phyloP scores from a whole-genome alignment of 2,797 vertebrate species.

The Premnoplex brunnescens region DNA sequence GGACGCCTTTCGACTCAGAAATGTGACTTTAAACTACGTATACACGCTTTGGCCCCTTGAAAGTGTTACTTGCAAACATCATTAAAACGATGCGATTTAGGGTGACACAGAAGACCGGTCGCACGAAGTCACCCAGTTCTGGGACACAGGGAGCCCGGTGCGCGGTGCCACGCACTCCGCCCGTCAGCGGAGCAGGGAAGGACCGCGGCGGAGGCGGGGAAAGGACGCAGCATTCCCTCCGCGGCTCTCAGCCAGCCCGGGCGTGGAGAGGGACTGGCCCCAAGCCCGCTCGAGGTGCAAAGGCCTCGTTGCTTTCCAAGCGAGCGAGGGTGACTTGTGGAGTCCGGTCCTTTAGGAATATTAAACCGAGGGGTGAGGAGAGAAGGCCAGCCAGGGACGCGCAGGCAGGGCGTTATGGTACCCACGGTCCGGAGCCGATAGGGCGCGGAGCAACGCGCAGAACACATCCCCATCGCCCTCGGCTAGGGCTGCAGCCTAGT shows the following conservation, averaged over 20 bases:
- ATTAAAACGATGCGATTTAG: not conserved
- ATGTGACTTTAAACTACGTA: not conserved
- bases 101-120: not conserved
- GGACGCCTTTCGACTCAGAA: constrained; percentile 12
- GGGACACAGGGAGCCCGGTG: not conserved
- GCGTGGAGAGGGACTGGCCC: not conserved
- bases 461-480: too few species aligned
- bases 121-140: not conserved
- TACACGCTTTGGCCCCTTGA: not conserved
- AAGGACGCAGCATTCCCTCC: not conserved
- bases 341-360: too few species aligned
- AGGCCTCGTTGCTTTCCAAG: not conserved
- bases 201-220: not conserved
- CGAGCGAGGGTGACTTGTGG: not conserved
- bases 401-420: not conserved
- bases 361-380: not conserved
- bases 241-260: not conserved
- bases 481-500: not conserved
- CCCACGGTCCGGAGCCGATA: not conserved
- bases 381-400: not conserved
- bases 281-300: not conserved
- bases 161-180: not conserved
- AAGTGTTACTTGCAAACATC: not conserved
- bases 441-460: not conserved
- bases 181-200: not conserved